Evolutionary conservation across 2,113 vertebrate genomes (phyloP).

Genomic region (Polypterus senegalus): DNA sequence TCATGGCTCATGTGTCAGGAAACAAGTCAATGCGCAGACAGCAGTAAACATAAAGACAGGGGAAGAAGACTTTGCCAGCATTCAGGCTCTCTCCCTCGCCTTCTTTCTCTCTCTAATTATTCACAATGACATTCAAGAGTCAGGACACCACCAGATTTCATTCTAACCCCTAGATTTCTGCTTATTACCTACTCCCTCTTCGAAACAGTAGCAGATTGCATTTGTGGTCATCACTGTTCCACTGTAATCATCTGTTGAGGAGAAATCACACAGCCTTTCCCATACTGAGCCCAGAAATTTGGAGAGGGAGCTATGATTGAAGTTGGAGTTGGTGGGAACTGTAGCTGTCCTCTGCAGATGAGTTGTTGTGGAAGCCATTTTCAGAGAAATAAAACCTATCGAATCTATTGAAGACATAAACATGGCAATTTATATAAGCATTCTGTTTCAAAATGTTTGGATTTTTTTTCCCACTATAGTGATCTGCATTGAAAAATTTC

Average conservation of each 20-base stretch:
- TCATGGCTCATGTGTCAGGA: conserved; percentile 59
- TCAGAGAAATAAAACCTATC: conserved; percentile 7
- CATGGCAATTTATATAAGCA: no score
- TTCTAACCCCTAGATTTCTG: conserved; percentile 53
- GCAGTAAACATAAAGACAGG: conserved; percentile 33
- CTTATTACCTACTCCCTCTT: conserved; percentile 42
- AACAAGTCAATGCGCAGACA: conserved; percentile 50
- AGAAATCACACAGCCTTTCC: conserved; percentile 16
- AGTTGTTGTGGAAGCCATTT: conserved; percentile 21
- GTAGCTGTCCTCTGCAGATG: conserved; percentile 15
- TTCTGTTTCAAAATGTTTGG: no score
- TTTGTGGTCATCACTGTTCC: conserved; percentile 26
- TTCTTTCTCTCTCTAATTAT: conserved; percentile 31
- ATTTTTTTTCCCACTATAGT: no score
- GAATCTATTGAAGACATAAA: no score
- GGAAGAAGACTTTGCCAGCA: conserved; percentile 37
- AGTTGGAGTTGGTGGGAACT: conserved; percentile 32
- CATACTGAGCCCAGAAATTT: not conserved
- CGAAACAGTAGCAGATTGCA: conserved; percentile 25
- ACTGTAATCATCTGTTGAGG: conserved; percentile 34
- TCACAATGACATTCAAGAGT: conserved; percentile 56
- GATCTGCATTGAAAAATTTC: no score
- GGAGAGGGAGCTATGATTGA: conserved; percentile 13
- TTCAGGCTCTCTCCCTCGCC: conserved; percentile 12
- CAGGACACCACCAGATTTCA: conserved; percentile 53